Conservation (phyloP, 2,113 vertebrate genomes). For the Mus musculus region GRCm39 chrX:99274501-99275000, state of each 20-base stretch:
- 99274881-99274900: conserved; percentile 52
- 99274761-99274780: conserved; percentile 62
- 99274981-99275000: conserved; percentile 61
- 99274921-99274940: conserved; percentile 64
- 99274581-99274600: conserved; percentile 23
- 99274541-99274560: background rate
- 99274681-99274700: conserved; percentile 39
- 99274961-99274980: conserved; percentile 45
- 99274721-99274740: conserved; percentile 54
- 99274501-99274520: background rate
- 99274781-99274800: conserved; percentile 22
- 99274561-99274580: background rate
- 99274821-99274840: background rate
- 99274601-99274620: conserved; percentile 49
- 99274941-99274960: conserved; percentile 54
- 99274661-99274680: conserved; percentile 39
- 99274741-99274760: conserved; percentile 74
- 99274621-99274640: conserved; percentile 67
- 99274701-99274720: background rate
- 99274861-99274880: conserved; percentile 51
- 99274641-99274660: conserved; percentile 29
- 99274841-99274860: conserved; percentile 52
- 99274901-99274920: conserved; percentile 61
- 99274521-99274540: background rate
- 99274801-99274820: conserved; percentile 28